These are phyloP conservation scores for Musca domestica DNA, from an alignment of 1,140 invertebrate genomes.

Conservation along the genomic window DNA sequence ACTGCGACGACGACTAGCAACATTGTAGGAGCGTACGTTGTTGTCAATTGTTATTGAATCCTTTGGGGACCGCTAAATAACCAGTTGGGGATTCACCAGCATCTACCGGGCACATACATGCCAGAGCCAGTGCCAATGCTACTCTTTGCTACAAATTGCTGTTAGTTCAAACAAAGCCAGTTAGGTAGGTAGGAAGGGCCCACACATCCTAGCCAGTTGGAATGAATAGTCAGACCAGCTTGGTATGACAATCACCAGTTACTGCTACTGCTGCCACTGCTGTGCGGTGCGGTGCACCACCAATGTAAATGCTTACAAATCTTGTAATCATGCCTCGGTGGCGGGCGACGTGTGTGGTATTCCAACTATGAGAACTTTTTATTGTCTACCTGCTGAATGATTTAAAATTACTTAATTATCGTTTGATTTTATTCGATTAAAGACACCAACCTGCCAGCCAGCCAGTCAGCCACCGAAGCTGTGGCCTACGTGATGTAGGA, in stretches of 20 bases:
- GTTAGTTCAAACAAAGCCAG: background rate
- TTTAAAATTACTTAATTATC: constrained; percentile 18
- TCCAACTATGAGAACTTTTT: constrained; percentile 8
- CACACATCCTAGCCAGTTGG: background rate
- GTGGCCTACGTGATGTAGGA: too few species aligned
- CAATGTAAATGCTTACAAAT: background rate
- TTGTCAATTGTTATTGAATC: constrained; percentile 19
- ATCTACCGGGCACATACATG: background rate
- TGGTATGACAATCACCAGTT: background rate
- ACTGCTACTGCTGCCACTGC: too few species aligned
- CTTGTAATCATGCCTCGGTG: too few species aligned
- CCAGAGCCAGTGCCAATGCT: background rate
- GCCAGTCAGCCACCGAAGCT: too few species aligned
- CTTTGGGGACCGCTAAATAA: constrained; percentile 12
- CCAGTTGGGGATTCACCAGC: background rate
- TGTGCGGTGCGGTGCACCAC: background rate
- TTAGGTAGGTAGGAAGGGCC: background rate
- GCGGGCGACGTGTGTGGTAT: constrained; percentile 8
- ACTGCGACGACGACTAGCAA: background rate
- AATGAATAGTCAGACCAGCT: background rate
- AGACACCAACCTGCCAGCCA: too few species aligned
- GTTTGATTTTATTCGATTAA: constrained; percentile 5
- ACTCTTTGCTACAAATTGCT: background rate
- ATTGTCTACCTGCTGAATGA: background rate
- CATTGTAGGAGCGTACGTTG: background rate